These are phyloP conservation scores for Etheostoma perlongum DNA, from an alignment of 2,797 vertebrate species.

Conservation along the genomic window DNA sequence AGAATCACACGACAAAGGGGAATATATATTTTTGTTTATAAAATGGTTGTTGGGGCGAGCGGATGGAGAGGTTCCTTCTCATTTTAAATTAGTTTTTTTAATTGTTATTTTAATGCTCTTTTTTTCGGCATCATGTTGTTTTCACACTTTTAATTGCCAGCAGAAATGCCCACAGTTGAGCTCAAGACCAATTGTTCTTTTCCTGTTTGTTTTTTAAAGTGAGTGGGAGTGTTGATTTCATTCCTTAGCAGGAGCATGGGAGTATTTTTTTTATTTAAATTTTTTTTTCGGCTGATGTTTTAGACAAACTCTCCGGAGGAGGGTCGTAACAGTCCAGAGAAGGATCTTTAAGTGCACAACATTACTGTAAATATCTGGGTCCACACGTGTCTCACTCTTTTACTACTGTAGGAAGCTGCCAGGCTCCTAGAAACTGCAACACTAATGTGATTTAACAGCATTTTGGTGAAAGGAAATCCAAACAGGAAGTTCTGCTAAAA, in stretches of 20 bases:
- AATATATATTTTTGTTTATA: constrained; percentile 86
- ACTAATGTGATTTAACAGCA: constrained; percentile 62
- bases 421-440: constrained; percentile 58
- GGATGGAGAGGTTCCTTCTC: constrained; percentile 68
- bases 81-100: constrained; percentile 72
- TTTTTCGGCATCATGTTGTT: constrained; percentile 64
- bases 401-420: constrained; percentile 77
- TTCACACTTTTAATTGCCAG: constrained; percentile 71
- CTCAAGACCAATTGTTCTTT: constrained; percentile 67
- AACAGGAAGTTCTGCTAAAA: constrained; percentile 37
- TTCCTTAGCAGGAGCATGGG: constrained; percentile 72
- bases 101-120: constrained; percentile 80
- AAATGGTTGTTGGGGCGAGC: constrained; percentile 79
- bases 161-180: constrained; percentile 64
- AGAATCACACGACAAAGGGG: constrained; percentile 82
- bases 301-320: constrained; percentile 57
- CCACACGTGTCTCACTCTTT: constrained; percentile 75
- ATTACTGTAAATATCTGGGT: constrained; percentile 81
- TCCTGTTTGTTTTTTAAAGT: constrained; percentile 51
- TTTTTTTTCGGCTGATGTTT: constrained; percentile 48
- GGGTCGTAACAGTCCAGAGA: constrained; percentile 46
- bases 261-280: constrained; percentile 21
- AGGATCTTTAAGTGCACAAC: constrained; percentile 74
- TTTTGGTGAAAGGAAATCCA: constrained; percentile 39
- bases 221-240: constrained; percentile 78